These are phyloP conservation scores for Craterocephalus amniculus DNA, from an alignment of 2,797 vertebrate genomes.

Conservation along the genomic window DNA sequence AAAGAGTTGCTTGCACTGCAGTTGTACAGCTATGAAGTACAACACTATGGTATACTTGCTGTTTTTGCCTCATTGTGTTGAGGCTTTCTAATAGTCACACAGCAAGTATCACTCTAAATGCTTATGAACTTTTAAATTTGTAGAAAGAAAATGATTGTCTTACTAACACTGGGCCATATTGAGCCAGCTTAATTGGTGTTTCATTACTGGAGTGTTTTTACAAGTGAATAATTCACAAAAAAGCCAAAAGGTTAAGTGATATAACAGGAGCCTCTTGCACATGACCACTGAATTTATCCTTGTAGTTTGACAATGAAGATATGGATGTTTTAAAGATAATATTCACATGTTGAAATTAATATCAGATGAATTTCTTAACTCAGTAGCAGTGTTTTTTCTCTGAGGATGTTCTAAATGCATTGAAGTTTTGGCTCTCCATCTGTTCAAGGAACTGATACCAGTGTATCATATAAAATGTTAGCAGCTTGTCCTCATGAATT, in stretches of 20 bases:
- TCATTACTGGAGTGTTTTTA: conserved; percentile 12
- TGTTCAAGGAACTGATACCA: conserved; percentile 29
- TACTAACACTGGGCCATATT: not conserved
- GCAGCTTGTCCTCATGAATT: conserved; percentile 1
- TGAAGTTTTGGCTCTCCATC: not conserved
- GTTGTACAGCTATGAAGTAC: conserved; percentile 2
- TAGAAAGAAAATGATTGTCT: not conserved
- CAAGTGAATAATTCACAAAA: conserved; percentile 10
- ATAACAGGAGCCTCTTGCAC: conserved; percentile 3
- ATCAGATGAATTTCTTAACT: conserved; percentile 3
- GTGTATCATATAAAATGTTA: conserved; percentile 55
- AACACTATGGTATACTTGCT: conserved; percentile 8
- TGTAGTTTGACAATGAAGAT: conserved; percentile 7
- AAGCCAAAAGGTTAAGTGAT: not conserved
- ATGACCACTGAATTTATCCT: conserved; percentile 5
- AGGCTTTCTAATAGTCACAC: conserved; percentile 8
- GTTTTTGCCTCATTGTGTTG: conserved; percentile 13
- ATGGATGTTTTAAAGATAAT: conserved; percentile 8
- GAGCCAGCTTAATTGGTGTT: not conserved
- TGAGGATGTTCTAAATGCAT: not conserved
- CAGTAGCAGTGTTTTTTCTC: not conserved
- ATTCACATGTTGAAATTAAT: conserved; percentile 11
- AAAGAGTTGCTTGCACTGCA: conserved; percentile 6
- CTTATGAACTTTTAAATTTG: conserved; percentile 17
- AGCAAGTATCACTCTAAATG: conserved; percentile 5